Evolutionary conservation across 2,888 invertebrate species (phyloP), one percentile per base, ranked within the genome.

Genomic region (Nebria brevicollis): DNA sequence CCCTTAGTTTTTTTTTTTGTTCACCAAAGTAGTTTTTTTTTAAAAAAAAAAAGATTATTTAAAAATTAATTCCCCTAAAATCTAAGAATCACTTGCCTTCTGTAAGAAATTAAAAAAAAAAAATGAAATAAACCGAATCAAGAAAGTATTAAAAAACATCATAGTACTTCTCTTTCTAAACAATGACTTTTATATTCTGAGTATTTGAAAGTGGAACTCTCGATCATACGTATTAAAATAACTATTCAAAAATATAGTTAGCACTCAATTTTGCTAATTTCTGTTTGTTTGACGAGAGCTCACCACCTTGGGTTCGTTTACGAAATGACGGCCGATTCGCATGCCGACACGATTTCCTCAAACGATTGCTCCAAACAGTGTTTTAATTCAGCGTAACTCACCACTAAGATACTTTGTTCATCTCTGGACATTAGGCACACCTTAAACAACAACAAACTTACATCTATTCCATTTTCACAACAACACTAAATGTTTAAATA

Each of bases 371-470:
- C 97, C 87, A 98, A 93, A 90, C 97, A 98, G 87, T 96, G 96
- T 90, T 98, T 98, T 86, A 99, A 91, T 89, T 99, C 99, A 26
- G 96, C 94, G 89, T 97, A 99, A 83, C 97, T 96, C 83, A 98
- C 98, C 83, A 99, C 96, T 85, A 99, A 91, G 83, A 99, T 94
- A 89, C 97, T 98, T 89, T 98, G 97, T 89, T 97, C 98, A 89
- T 99, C 98, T 83, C 98, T 93, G 1, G 98, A 98, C 94, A 97
- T 96, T 85, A 99, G 91, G 90, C 97, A 96, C 86, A 99, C 96
- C 95, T 96, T 0, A 87, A 25, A 25, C 70, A n/a, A 87, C 87
- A 84, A 83, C 84, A 80, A 34, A 5, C 34, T 5, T 34, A 34
- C 34, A 34, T 34, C 34, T 34, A 34, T 34, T 0, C 5, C 34